Conservation (phyloP, 2,888 invertebrate genomes). For the Cheilosia variabilis region DNA sequence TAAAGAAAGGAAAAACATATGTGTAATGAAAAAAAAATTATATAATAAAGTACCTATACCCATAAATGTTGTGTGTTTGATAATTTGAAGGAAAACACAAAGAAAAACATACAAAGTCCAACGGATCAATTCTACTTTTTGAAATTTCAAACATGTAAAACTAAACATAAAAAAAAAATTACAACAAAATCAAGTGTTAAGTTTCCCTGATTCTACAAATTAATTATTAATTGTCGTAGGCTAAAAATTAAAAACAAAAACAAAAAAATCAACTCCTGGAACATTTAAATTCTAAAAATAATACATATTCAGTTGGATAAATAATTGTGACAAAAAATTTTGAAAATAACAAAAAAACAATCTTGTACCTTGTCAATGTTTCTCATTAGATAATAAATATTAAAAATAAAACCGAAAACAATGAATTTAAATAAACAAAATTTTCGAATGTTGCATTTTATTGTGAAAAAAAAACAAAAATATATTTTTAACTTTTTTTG, state of each 20-base stretch:
- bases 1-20: conserved; percentile 56
- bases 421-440: conserved; percentile 68
- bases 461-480: conserved; percentile 19
- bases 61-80: conserved; percentile 45
- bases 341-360: conserved; percentile 41
- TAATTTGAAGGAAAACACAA: conserved; percentile 34
- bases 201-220: conserved; percentile 74
- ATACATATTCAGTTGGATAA: conserved; percentile 74
- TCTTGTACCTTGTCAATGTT: conserved; percentile 61
- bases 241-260: conserved; percentile 48
- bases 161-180: conserved; percentile 27
- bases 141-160: conserved; percentile 30
- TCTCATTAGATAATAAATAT: conserved; percentile 64
- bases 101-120: conserved; percentile 43
- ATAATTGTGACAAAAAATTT: conserved; percentile 63
- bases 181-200: conserved; percentile 56
- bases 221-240: conserved; percentile 73
- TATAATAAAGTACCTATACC: conserved; percentile 45
- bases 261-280: conserved; percentile 61
- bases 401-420: conserved; percentile 65
- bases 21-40: conserved; percentile 26
- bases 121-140: conserved; percentile 64
- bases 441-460: conserved; percentile 67
- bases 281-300: conserved; percentile 69
- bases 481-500: conserved; percentile 20